Evolutionary conservation across 2,888 invertebrate species (phyloP), one percentile per base, ranked within the genome.

Genomic region (Sialis lutaria): DNA sequence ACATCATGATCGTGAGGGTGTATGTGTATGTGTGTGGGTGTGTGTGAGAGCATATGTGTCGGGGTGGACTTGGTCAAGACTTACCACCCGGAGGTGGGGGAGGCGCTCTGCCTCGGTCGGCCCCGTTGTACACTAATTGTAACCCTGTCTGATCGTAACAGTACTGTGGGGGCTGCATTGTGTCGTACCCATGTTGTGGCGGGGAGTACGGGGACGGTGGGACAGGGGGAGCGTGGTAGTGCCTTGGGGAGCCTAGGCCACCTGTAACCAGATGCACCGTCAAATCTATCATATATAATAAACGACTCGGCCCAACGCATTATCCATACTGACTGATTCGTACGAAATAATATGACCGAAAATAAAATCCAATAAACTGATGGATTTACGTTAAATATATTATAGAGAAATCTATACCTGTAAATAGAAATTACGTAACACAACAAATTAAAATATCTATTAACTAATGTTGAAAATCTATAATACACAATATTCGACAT

Each of bases 211-310:
- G 51, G 52, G 51, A 51, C 44, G 53, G 55, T 53, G 51, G 52
- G 50, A 51, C 44, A 52, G 55, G 67, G 57, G 68, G 72, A 72
- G 62, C 70, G 40, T 59, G 72, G 72, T 65, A 75, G 71, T 68
- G 74, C 63, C 71, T 67, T 61, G 72, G 72, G 57, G 72, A 71
- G 60, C 70, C 68, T 61, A 72, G 67, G 62, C 72, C 72, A 72
- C 73, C 73, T 73, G 72, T 58, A 72, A 73, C 37, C 10, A 37
- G 37, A 37, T 12, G 37, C 8, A 12, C 37, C 37, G 12, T 37
- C 37, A 37, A 12, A 35, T n/a, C 12, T 7, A 37, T 8, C 6
- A 37, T n/a, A 67, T 70, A 60, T 53, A 42, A n/a, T 6, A n/a
- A 31, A 10, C 22, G 9, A 42, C 42, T 10, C 13, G 42, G 22